Conservation (phyloP, 2,797 vertebrate species). For the Phylloscopus collybita region DNA sequence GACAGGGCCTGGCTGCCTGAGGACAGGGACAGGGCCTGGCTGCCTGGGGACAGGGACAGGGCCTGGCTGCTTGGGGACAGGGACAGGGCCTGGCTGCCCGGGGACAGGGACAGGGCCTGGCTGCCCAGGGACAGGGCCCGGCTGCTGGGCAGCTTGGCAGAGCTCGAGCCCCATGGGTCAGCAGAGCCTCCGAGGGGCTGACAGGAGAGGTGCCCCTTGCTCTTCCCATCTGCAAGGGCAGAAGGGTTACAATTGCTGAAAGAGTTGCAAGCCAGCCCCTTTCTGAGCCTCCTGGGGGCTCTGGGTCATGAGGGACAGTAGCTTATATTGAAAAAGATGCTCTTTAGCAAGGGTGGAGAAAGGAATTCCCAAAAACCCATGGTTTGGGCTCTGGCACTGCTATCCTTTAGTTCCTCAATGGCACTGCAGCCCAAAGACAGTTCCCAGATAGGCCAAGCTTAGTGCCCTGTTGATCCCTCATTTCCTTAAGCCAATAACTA, state of each 20-base stretch:
- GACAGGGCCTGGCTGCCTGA: too few relatives aligned
- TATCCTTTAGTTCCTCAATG: accelerated
- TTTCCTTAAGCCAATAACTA: neutral
- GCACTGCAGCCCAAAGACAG: neutral
- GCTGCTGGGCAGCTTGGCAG: neutral
- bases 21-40: too few relatives aligned
- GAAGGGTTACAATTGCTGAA: neutral
- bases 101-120: too few relatives aligned
- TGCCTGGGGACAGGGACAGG: too few relatives aligned
- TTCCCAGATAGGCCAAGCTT: neutral
- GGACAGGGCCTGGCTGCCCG: too few relatives aligned
- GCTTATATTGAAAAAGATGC: accelerated
- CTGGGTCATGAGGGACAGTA: neutral
- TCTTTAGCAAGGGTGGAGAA: neutral
- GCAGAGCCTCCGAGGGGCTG: neutral
- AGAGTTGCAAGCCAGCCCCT: neutral
- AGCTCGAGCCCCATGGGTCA: neutral
- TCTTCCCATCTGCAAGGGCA: neutral
- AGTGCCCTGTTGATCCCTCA: neutral
- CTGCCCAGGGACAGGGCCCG: too few relatives aligned
- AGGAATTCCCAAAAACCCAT: neutral
- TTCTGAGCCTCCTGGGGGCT: neutral
- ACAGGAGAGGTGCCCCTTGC: neutral
- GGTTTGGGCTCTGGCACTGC: neutral
- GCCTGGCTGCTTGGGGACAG: too few relatives aligned